A percentile compares a stretch with the other conserved stretches of the same genome.
These are phyloP conservation scores for Nephila pilipes DNA, from an alignment of 1,140 invertebrate species.

Conservation along the genomic window DNA sequence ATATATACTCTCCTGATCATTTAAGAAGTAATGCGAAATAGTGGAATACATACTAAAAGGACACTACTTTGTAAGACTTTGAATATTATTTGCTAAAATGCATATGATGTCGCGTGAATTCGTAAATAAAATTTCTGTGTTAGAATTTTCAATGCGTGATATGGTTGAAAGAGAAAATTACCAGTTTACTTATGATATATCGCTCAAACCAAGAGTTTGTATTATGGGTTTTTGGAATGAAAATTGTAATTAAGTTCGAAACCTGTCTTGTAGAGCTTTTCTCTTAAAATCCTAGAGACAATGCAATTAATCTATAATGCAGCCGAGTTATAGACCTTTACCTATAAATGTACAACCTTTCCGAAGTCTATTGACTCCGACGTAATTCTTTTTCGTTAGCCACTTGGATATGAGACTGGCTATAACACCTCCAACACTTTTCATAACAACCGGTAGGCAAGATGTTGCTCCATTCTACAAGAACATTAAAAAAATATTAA, in stretches of 20 bases:
- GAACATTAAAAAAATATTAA: too few relatives aligned
- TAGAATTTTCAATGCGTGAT: too few relatives aligned
- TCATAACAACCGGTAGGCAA: not conserved
- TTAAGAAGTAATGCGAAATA: too few relatives aligned
- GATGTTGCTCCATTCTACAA: not conserved
- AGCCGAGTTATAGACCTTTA: not conserved
- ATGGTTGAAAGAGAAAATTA: too few relatives aligned
- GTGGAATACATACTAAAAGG: too few relatives aligned
- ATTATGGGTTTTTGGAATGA: not conserved
- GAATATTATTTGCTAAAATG: too few relatives aligned
- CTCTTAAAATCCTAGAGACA: not conserved
- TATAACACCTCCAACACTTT: slow-evolving; percentile 10
- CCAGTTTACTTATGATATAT: not conserved
- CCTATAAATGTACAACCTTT: not conserved
- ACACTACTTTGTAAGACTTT: too few relatives aligned
- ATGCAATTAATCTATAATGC: not conserved
- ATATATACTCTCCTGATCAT: too few relatives aligned
- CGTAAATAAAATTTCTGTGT: too few relatives aligned
- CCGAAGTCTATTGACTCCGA: not conserved
- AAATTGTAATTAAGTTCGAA: not conserved
- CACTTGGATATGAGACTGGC: not conserved
- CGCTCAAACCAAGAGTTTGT: not conserved
- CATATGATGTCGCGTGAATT: too few relatives aligned
- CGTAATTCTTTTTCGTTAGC: not conserved
- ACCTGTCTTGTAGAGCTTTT: not conserved